Evolutionary conservation across 1,140 invertebrate species (phyloP).

Genomic region (Ridgeia piscesae): DNA sequence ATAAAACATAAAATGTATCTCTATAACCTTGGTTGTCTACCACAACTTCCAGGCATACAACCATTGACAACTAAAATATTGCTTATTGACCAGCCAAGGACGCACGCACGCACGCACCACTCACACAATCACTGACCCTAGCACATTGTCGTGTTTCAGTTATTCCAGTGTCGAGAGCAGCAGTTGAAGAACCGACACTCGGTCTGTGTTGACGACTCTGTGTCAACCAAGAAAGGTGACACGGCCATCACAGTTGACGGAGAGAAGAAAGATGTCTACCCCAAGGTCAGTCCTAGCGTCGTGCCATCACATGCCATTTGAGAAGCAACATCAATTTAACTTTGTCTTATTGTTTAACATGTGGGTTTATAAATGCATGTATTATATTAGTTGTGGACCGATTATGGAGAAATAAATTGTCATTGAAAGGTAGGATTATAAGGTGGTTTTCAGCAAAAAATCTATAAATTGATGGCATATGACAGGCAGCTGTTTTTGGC

Average conservation of each 20-base stretch:
- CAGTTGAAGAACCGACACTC: constrained; percentile 52
- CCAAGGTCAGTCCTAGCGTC: constrained; percentile 30
- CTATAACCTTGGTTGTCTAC: no score
- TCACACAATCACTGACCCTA: neutral
- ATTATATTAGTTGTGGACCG: no score
- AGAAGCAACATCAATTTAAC: no score
- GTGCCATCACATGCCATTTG: neutral
- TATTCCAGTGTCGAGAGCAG: constrained; percentile 55
- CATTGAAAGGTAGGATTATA: no score
- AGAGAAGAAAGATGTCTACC: constrained; percentile 18
- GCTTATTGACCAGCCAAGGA: neutral
- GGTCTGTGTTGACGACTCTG: constrained; percentile 46
- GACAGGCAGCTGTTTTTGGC: no score
- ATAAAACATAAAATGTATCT: no score
- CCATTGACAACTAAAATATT: no score
- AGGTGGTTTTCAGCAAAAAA: no score
- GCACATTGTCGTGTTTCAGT: constrained; percentile 37
- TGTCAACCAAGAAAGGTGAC: constrained; percentile 21
- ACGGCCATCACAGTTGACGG: constrained; percentile 1
- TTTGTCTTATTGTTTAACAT: no score
- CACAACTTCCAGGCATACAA: neutral
- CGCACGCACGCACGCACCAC: neutral
- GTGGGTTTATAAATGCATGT: no score
- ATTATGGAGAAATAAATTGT: no score
- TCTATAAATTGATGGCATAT: no score